Percentiles rank a stretch among this genome's conserved stretches.
Evolutionary conservation across 2,888 invertebrate genomes (phyloP).

Genomic region (Elegia similella): DNA sequence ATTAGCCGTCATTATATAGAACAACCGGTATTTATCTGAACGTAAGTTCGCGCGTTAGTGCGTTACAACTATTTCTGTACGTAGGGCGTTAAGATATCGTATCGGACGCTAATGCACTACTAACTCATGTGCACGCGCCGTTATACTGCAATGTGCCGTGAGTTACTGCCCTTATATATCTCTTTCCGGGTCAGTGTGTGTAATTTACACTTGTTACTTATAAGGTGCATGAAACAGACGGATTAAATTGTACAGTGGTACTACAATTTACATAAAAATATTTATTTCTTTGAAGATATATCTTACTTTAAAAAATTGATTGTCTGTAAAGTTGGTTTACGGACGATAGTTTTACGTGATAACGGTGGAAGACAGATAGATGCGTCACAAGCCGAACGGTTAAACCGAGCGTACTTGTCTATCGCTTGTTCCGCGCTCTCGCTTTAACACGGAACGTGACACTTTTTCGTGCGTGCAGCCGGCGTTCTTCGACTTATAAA

Average conservation of each 20-base stretch:
- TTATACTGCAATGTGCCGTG: slow-evolving; percentile 53
- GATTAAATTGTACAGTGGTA: not conserved
- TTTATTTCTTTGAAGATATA: too few relatives aligned
- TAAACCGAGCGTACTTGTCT: too few relatives aligned
- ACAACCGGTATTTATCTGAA: slow-evolving; percentile 49
- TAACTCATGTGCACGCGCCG: slow-evolving; percentile 73
- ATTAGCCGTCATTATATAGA: not conserved
- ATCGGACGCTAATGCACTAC: slow-evolving; percentile 74
- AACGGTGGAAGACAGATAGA: too few relatives aligned
- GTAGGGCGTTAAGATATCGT: slow-evolving; percentile 70
- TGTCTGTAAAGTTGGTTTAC: too few relatives aligned
- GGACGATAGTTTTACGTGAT: too few relatives aligned
- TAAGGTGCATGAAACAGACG: not conserved
- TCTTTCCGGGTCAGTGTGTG: slow-evolving; percentile 21
- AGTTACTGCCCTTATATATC: slow-evolving; percentile 46
- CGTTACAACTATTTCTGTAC: slow-evolving; percentile 59
- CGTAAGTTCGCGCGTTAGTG: slow-evolving; percentile 32
- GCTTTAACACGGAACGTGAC: too few relatives aligned
- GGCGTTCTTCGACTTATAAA: too few relatives aligned
- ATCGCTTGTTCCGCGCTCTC: too few relatives aligned
- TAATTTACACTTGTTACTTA: slow-evolving; percentile 8
- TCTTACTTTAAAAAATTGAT: too few relatives aligned
- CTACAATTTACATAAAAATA: too few relatives aligned
- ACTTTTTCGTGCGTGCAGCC: too few relatives aligned
- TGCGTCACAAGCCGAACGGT: too few relatives aligned